Evolutionary conservation across 2,888 invertebrate species (phyloP).

Genomic region (Teleogryllus oceanicus): DNA sequence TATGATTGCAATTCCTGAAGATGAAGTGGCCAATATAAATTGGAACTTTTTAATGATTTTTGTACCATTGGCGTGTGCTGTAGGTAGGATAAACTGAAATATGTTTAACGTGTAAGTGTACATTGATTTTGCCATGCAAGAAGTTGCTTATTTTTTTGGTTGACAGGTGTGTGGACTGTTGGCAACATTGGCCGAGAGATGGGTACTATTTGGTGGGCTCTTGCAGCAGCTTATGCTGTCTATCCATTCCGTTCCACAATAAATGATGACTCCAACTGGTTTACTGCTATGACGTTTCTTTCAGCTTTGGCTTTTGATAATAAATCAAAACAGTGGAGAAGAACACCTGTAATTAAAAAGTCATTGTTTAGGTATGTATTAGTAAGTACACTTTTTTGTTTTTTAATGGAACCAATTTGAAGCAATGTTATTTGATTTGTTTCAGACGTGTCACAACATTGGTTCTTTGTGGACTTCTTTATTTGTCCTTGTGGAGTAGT

Average conservation of each 20-base stretch:
- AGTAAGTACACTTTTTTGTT: no score
- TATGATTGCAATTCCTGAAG: slow-evolving; percentile 72
- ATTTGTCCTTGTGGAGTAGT: slow-evolving; percentile 69
- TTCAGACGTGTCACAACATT: slow-evolving; percentile 59
- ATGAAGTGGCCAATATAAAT: slow-evolving; percentile 66
- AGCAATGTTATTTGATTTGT: background rate
- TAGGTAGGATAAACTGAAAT: slow-evolving; percentile 55
- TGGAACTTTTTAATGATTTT: slow-evolving; percentile 68
- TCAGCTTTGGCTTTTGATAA: slow-evolving; percentile 70
- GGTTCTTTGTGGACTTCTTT: slow-evolving; percentile 60
- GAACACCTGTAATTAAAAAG: slow-evolving; percentile 56
- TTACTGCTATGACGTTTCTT: slow-evolving; percentile 62
- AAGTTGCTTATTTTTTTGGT: slow-evolving; percentile 22
- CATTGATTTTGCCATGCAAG: background rate
- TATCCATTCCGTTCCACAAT: slow-evolving; percentile 69
- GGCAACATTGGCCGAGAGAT: slow-evolving; percentile 85
- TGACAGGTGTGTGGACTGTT: slow-evolving; percentile 80
- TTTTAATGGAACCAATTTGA: background rate
- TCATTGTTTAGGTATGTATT: slow-evolving; percentile 42
- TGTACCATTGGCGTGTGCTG: slow-evolving; percentile 67
- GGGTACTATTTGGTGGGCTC: slow-evolving; percentile 67
- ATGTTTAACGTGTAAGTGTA: background rate
- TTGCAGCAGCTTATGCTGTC: slow-evolving; percentile 63
- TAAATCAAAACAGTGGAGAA: slow-evolving; percentile 74
- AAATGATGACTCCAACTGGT: slow-evolving; percentile 69